These are phyloP conservation scores for Acanthisitta chloris DNA, from an alignment of 2,113 vertebrate species.

Conservation along the genomic window DNA sequence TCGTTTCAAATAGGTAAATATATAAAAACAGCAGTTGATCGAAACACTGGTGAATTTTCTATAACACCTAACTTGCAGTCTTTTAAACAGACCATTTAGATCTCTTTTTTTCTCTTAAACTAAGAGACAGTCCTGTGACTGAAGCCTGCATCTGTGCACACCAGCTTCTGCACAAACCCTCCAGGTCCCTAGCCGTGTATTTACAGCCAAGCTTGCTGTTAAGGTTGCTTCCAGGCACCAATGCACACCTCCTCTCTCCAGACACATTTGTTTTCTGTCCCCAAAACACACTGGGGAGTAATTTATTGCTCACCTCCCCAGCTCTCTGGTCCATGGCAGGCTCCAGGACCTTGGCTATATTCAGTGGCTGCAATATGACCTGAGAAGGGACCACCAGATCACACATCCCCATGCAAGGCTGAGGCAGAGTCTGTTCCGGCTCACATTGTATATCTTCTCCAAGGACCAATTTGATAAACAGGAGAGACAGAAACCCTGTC, in stretches of 20 bases:
- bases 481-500: neutral
- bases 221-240: neutral
- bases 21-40: neutral
- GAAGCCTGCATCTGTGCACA: neutral
- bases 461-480: neutral
- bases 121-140: neutral
- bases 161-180: neutral
- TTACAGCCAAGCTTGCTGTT: neutral
- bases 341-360: neutral
- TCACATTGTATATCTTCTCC: neutral
- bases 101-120: neutral
- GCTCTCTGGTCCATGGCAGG: neutral
- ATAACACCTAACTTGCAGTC: neutral
- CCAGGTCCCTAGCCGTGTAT: neutral
- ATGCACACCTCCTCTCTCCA: neutral
- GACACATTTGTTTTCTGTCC: neutral
- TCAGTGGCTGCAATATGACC: neutral
- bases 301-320: neutral
- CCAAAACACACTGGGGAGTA: neutral
- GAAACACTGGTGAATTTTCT: neutral
- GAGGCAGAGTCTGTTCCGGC: neutral
- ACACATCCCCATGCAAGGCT: rapidly evolving
- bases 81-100: neutral
- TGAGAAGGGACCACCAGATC: neutral
- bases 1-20: neutral